These are phyloP conservation scores for Chloroclystis v-ata DNA, from an alignment of 2,888 invertebrate species.

Conservation along the genomic window DNA sequence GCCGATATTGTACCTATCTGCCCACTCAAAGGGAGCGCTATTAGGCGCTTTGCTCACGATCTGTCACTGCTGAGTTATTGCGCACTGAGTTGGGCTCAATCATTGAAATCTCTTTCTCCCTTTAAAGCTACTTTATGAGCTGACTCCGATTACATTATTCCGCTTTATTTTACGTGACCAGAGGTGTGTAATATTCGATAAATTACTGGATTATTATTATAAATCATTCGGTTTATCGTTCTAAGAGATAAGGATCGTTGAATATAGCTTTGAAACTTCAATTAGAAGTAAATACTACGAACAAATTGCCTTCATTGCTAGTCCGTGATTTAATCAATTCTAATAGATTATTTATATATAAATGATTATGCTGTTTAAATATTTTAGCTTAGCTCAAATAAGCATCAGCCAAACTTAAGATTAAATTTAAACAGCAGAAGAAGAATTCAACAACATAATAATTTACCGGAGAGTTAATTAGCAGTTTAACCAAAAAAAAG, in stretches of 20 bases:
- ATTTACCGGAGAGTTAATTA: too few species aligned
- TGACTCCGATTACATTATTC: not conserved
- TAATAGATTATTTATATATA: too few species aligned
- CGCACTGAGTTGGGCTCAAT: slow-evolving; percentile 21
- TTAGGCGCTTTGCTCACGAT: slow-evolving; percentile 34
- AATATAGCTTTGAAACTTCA: slow-evolving; percentile 12
- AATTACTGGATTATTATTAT: not conserved
- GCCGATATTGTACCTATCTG: slow-evolving; percentile 24
- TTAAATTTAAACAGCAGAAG: too few species aligned
- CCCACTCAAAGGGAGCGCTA: slow-evolving; percentile 31
- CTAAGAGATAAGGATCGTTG: slow-evolving; percentile 5
- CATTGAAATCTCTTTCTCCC: slow-evolving; percentile 14
- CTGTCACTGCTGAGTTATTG: slow-evolving; percentile 31
- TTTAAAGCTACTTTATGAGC: slow-evolving; percentile 6
- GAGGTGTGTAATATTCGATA: not conserved
- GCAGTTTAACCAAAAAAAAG: too few species aligned
- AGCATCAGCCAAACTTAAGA: too few species aligned
- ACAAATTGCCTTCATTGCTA: too few species aligned
- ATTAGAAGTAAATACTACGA: slow-evolving; percentile 4
- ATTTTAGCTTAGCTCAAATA: too few species aligned
- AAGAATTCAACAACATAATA: too few species aligned
- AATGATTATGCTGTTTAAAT: too few species aligned
- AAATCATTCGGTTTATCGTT: not conserved
- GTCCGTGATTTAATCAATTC: too few species aligned
- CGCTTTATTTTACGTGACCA: not conserved